Evolutionary conservation across 2,113 vertebrate species (phyloP).

Genomic region (Dipodomys spectabilis): DNA sequence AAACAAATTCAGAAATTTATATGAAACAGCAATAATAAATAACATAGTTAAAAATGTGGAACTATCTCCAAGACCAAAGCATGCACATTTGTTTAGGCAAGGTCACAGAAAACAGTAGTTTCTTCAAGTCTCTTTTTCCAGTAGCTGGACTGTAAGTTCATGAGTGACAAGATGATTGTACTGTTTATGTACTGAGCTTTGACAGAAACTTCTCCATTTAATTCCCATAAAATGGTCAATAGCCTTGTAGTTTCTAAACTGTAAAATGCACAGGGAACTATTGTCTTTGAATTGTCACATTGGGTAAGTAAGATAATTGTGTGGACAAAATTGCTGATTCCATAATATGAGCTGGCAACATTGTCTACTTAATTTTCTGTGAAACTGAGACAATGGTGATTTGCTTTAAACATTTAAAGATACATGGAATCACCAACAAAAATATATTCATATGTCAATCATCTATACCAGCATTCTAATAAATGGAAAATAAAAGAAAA

Average conservation of each 20-base stretch:
- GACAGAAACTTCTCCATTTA: background rate
- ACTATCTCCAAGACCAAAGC: background rate
- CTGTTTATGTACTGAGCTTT: background rate
- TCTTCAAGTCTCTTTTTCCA: background rate
- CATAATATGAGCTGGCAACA: background rate
- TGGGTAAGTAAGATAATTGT: background rate
- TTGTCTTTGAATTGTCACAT: background rate
- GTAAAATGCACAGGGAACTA: background rate
- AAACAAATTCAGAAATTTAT: background rate
- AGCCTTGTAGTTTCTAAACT: constrained; percentile 38
- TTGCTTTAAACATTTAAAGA: constrained; percentile 17
- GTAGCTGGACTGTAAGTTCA: background rate
- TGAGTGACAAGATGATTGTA: background rate
- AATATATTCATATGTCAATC: background rate
- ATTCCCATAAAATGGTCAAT: background rate
- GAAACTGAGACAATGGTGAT: background rate
- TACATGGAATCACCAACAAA: background rate
- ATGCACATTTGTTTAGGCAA: background rate
- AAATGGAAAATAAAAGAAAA: background rate
- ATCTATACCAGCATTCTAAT: background rate
- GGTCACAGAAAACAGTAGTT: background rate
- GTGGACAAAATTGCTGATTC: background rate
- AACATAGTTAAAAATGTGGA: background rate
- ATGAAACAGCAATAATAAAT: background rate
- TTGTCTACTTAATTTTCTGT: constrained; percentile 20